Evolutionary conservation across 1,140 invertebrate species (phyloP).

Genomic region (Contarinia nasturtii): DNA sequence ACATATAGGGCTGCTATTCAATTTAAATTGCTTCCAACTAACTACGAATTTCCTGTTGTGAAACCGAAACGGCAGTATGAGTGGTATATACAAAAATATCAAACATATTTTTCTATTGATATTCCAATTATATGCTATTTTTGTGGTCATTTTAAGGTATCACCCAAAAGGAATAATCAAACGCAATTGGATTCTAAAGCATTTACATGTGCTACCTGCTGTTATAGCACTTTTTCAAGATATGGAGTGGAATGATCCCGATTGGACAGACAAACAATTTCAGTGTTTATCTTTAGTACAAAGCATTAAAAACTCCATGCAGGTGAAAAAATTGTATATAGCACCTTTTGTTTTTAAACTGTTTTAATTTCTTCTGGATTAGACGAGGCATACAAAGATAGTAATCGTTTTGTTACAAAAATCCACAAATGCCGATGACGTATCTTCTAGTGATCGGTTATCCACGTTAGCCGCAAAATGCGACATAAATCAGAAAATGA

Average conservation of each 20-base stretch:
- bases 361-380: too few relatives aligned
- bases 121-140: too few relatives aligned
- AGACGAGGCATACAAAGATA: slow-evolving; percentile 70
- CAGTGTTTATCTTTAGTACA: slow-evolving; percentile 84
- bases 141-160: too few relatives aligned
- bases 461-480: slow-evolving; percentile 74
- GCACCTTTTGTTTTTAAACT: not conserved
- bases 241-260: slow-evolving; percentile 87
- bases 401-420: slow-evolving; percentile 80
- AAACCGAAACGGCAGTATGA: slow-evolving; percentile 88
- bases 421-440: slow-evolving; percentile 62
- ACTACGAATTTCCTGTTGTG: slow-evolving; percentile 72
- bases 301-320: slow-evolving; percentile 37
- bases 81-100: too few relatives aligned
- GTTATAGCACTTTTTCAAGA: slow-evolving; percentile 91
- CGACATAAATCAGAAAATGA: slow-evolving; percentile 75
- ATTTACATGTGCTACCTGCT: slow-evolving; percentile 74
- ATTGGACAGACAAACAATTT: slow-evolving; percentile 85
- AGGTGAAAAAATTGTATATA: slow-evolving; percentile 24
- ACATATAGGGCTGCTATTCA: slow-evolving; percentile 65
- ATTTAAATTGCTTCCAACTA: slow-evolving; percentile 59
- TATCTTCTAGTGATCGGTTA: slow-evolving; percentile 70
- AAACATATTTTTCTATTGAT: too few relatives aligned
- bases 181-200: slow-evolving; percentile 89
- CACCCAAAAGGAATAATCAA: slow-evolving; percentile 92